Conservation (phyloP, 1,140 invertebrate genomes). For the Forficula auricularia region DNA sequence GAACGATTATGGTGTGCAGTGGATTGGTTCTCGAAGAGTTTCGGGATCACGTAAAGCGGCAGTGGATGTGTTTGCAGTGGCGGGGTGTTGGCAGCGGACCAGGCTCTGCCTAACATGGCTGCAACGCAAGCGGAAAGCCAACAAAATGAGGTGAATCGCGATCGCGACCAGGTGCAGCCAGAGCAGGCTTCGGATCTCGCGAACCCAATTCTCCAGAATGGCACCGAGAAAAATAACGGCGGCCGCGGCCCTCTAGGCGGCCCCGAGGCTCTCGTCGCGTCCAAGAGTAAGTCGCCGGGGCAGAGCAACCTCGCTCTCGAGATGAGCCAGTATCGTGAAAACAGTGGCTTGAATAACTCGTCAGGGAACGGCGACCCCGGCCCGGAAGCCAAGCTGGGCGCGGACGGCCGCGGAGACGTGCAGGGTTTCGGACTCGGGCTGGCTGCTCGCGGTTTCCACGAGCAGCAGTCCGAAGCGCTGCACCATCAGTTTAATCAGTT, state of each 20-base stretch:
- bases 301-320: slow-evolving; percentile 17
- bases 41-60: slow-evolving; percentile 20
- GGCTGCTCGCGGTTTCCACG: slow-evolving; percentile 9
- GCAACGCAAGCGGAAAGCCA: slow-evolving; percentile 38
- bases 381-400: slow-evolving; percentile 20
- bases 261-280: slow-evolving; percentile 20
- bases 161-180: slow-evolving; percentile 32
- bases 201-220: slow-evolving; percentile 39
- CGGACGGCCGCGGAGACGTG: slow-evolving; percentile 19
- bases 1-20: slow-evolving; percentile 20
- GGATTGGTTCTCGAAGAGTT: slow-evolving; percentile 19
- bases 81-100: slow-evolving; percentile 21
- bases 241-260: slow-evolving; percentile 24
- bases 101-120: slow-evolving; percentile 37
- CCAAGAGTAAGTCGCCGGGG: slow-evolving; percentile 16
- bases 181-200: slow-evolving; percentile 39
- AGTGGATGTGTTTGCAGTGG: slow-evolving; percentile 21
- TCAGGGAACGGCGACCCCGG: slow-evolving; percentile 18
- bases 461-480: background rate
- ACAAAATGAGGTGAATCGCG: slow-evolving; percentile 36
- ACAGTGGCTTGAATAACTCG: slow-evolving; percentile 26
- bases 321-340: slow-evolving; percentile 36
- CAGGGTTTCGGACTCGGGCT: slow-evolving; percentile 16
- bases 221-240: slow-evolving; percentile 24
- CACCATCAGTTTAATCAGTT: no score